Conservation (phyloP, 1,140 invertebrate species). For the Drosophila kohkoa region DNA sequence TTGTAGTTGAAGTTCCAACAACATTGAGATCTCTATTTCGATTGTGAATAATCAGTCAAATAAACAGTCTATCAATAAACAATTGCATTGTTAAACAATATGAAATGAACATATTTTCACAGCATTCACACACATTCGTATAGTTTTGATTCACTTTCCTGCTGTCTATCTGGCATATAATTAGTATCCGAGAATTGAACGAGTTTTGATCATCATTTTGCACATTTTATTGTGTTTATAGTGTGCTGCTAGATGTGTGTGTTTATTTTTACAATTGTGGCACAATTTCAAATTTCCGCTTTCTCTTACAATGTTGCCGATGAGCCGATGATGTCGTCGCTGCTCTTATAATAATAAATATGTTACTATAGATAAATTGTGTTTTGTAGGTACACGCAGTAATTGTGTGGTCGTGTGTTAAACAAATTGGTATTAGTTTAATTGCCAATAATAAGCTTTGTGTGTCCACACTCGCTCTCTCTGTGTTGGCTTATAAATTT, state of each 20-base stretch:
- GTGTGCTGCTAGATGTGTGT: background rate
- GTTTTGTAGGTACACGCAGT: background rate
- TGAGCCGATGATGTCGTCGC: conserved; percentile 2
- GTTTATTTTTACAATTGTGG: conserved; percentile 48
- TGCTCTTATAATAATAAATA: no score
- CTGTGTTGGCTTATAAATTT: conserved; percentile 56
- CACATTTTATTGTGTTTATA: background rate
- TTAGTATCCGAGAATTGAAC: background rate
- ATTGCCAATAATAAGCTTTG: conserved; percentile 66
- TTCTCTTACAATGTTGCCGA: conserved; percentile 11
- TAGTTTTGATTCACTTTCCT: background rate
- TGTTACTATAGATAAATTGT: no score
- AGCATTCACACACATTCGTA: no score
- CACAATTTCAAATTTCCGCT: conserved; percentile 45
- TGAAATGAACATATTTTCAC: no score
- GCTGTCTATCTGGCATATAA: background rate
- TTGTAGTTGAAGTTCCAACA: no score
- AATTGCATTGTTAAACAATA: no score
- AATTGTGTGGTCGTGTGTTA: conserved; percentile 25
- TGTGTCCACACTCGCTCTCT: conserved; percentile 6
- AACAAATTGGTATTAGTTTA: conserved; percentile 75
- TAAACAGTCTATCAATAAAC: no score
- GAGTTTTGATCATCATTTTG: background rate
- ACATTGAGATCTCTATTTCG: no score
- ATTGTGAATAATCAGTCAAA: no score